A percentile compares a stretch with the other conserved stretches of the same genome.
phyloP scores from a whole-genome alignment of 2,113 vertebrate genomes.

The Burhinus bistriatus region DNA sequence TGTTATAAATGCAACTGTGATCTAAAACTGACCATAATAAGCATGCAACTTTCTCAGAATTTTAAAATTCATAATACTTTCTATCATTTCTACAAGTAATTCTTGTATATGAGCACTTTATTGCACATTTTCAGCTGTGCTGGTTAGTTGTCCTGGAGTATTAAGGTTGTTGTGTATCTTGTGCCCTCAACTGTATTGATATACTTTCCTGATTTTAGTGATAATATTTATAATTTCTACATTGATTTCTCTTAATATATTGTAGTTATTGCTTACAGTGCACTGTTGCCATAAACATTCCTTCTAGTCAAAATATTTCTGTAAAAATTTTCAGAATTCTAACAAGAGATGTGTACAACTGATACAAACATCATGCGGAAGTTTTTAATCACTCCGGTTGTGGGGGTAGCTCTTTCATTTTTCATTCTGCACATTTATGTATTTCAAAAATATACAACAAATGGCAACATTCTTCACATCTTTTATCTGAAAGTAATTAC shows the following conservation, averaged over 20 bases:
- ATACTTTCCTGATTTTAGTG: neutral
- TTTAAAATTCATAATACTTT: neutral
- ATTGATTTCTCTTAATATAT: neutral
- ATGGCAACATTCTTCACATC: neutral
- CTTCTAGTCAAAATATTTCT: neutral
- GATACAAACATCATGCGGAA: neutral
- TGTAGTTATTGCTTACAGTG: neutral
- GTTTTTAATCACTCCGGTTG: neutral
- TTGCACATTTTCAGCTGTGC: neutral
- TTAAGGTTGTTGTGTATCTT: neutral
- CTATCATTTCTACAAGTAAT: neutral
- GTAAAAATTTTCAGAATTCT: neutral
- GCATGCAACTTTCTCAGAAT: neutral
- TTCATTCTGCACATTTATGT: neutral
- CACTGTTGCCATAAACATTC: neutral
- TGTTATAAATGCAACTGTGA: neutral
- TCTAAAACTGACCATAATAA: neutral
- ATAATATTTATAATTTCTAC: neutral
- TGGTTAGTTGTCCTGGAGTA: neutral
- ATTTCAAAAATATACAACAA: neutral
- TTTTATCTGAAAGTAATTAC: neutral
- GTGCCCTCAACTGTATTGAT: neutral
- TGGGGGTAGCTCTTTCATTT: neutral
- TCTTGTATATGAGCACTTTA: neutral
- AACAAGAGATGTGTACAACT: neutral